Conservation (phyloP, 1,140 invertebrate species). For the Euglossa dilemma region DNA sequence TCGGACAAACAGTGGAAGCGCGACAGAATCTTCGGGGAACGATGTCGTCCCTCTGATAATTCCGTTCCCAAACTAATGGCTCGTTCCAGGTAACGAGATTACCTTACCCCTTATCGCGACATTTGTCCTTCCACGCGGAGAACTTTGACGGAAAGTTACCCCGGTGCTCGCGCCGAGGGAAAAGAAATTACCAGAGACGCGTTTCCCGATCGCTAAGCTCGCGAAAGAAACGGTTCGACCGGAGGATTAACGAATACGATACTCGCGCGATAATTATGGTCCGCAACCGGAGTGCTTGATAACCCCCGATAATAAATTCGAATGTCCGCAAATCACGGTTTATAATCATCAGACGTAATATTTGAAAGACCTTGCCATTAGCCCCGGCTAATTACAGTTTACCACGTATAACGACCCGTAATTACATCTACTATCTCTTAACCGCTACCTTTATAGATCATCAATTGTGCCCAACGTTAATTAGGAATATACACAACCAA, state of each 20-base stretch:
- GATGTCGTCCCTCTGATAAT: conserved; percentile 48
- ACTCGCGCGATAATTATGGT: no score
- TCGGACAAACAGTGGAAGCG: conserved; percentile 18
- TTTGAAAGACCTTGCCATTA: conserved; percentile 21
- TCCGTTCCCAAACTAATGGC: conserved; percentile 44
- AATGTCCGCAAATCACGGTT: conserved; percentile 5
- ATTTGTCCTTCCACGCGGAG: conserved; percentile 3
- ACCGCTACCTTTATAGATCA: not conserved
- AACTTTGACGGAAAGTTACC: not conserved
- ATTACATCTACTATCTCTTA: not conserved
- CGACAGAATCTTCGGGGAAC: conserved; percentile 36
- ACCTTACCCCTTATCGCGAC: no score
- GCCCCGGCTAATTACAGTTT: conserved; percentile 3
- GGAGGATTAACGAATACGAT: no score
- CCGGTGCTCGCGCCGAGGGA: no score
- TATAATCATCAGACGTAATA: conserved; percentile 8
- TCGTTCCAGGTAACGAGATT: conserved; percentile 31
- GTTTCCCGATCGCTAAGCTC: no score
- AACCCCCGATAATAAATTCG: not conserved
- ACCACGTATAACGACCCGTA: conserved; percentile 10
- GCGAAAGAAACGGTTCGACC: no score
- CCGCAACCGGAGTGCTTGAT: not conserved
- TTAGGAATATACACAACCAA: not conserved
- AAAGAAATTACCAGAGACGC: no score
- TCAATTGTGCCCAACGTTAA: not conserved